These are phyloP conservation scores for Xiphophorus maculatus DNA, from an alignment of 2,113 vertebrate species.

Conservation along the genomic window DNA sequence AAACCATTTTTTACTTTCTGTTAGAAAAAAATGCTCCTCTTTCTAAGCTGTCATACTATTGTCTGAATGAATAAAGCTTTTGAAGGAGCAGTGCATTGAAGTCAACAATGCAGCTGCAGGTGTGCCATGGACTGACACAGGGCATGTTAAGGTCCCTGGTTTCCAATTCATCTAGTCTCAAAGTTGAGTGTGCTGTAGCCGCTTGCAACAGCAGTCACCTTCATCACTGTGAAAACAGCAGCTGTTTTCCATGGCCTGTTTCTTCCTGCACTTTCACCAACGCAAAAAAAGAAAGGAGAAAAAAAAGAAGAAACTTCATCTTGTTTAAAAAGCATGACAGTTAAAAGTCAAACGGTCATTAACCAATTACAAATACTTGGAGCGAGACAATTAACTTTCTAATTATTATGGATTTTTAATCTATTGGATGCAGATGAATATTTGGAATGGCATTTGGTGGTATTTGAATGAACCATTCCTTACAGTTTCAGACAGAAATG, in stretches of 20 bases:
- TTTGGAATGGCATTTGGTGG: not conserved
- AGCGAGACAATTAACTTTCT: not conserved
- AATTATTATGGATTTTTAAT: not conserved
- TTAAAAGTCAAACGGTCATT: not conserved
- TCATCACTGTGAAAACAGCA: conserved; percentile 32
- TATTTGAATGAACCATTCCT: conserved; percentile 16
- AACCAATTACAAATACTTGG: not conserved
- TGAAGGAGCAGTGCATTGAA: conserved; percentile 26
- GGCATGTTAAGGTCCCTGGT: conserved; percentile 43
- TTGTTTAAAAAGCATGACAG: not conserved
- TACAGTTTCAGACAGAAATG: conserved; percentile 81
- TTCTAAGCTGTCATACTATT: conserved; percentile 23
- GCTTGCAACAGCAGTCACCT: not conserved
- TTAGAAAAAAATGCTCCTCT: conserved; percentile 3
- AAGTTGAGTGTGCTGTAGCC: conserved; percentile 11
- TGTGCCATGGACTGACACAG: conserved; percentile 43
- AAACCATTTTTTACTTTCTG: conserved; percentile 13
- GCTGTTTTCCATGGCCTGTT: conserved; percentile 16
- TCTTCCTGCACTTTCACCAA: conserved; percentile 19
- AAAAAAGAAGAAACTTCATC: not conserved
- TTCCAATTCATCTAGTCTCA: conserved; percentile 26
- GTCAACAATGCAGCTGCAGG: conserved; percentile 57
- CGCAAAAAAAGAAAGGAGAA: not conserved
- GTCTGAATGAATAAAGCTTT: conserved; percentile 34
- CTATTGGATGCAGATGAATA: not conserved